Evolutionary conservation across 2,888 invertebrate species (phyloP).

Genomic region (Furcula furcula): DNA sequence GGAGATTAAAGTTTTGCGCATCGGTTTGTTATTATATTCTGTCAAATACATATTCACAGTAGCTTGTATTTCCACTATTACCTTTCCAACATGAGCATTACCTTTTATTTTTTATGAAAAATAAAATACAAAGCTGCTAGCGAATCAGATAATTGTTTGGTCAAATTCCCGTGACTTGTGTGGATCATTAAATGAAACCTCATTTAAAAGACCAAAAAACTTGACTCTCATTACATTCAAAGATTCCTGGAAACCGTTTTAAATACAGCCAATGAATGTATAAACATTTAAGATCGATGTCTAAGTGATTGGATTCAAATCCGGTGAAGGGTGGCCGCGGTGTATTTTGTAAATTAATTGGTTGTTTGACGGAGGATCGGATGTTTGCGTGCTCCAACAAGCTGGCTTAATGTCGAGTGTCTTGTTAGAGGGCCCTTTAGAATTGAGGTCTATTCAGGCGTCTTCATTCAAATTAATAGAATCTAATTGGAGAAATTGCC

Average conservation of each 20-base stretch:
- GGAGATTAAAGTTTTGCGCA: constrained; percentile 41
- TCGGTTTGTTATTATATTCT: constrained; percentile 34
- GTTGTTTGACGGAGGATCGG: constrained; percentile 33
- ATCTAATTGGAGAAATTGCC: background rate
- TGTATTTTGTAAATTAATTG: constrained; percentile 40
- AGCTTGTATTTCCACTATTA: constrained; percentile 17
- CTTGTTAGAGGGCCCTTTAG: constrained; percentile 4
- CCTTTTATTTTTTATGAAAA: constrained; percentile 1
- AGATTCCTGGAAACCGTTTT: background rate
- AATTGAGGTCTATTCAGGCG: constrained; percentile 11
- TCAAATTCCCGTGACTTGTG: constrained; percentile 8
- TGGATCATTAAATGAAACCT: constrained; percentile 10
- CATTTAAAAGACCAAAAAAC: background rate
- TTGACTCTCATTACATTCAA: background rate
- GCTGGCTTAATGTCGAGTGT: constrained; percentile 10
- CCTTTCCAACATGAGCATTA: background rate
- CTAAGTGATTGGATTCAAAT: constrained; percentile 14
- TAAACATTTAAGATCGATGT: constrained; percentile 10
- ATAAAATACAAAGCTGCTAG: constrained; percentile 5
- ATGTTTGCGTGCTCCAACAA: constrained; percentile 27
- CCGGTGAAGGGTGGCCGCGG: constrained; percentile 15
- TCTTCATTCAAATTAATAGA: constrained; percentile 4
- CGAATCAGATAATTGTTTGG: constrained; percentile 15
- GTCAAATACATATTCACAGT: constrained; percentile 6
- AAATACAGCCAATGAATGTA: constrained; percentile 1